These are phyloP conservation scores for Tetragonula carbonaria DNA, from an alignment of 2,888 invertebrate genomes.

Conservation along the genomic window DNA sequence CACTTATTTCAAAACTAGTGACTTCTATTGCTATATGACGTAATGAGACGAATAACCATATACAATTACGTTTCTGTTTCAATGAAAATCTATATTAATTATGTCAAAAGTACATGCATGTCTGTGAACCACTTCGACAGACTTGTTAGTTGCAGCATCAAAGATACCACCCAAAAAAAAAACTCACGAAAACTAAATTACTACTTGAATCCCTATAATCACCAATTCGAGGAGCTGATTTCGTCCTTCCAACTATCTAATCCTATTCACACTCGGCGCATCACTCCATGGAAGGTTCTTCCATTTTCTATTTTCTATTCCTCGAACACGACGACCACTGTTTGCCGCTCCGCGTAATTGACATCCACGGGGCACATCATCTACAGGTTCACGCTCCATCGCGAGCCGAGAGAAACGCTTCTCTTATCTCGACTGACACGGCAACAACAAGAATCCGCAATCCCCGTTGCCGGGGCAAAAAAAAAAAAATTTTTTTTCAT, in stretches of 20 bases:
- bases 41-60: too few species aligned
- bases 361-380: conserved; percentile 11
- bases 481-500: conserved; percentile 24
- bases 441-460: conserved; percentile 24
- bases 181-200: too few species aligned
- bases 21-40: too few species aligned
- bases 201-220: too few species aligned
- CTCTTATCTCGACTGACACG: conserved; percentile 35
- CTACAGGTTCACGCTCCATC: conserved; percentile 14
- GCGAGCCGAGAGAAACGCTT: not conserved
- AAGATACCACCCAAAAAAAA: too few species aligned
- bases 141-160: too few species aligned
- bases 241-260: not conserved
- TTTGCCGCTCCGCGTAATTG: conserved; percentile 49
- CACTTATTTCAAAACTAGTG: not conserved
- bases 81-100: too few species aligned
- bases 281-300: conserved; percentile 46
- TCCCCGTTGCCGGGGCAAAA: not conserved
- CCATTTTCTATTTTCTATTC: conserved; percentile 67
- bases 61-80: too few species aligned
- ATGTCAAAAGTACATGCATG: too few species aligned
- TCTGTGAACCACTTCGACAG: too few species aligned
- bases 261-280: not conserved
- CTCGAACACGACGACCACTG: conserved; percentile 44
- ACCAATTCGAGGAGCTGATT: not conserved